phyloP scores from a whole-genome alignment of 2,888 invertebrate genomes.

The Stenolophus ochropezus region DNA sequence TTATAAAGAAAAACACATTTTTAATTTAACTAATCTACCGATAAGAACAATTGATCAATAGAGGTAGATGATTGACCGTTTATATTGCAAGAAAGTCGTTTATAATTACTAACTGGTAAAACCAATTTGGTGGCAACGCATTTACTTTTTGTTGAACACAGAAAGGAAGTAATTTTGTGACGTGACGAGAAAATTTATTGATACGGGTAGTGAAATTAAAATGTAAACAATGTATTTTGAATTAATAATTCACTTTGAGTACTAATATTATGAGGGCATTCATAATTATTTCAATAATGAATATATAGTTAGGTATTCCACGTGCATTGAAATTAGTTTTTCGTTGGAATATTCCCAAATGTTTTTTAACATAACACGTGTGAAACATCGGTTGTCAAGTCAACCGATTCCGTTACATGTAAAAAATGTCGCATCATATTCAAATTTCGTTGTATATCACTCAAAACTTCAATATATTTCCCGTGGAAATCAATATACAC shows the following conservation, averaged over 20 bases:
- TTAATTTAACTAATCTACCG: too few species aligned
- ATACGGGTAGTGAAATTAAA: conserved; percentile 18
- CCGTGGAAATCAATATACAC: conserved; percentile 44
- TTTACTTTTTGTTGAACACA: neutral
- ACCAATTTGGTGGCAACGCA: neutral
- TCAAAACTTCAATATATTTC: conserved; percentile 19
- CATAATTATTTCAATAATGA: conserved; percentile 10
- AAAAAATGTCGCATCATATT: conserved; percentile 12
- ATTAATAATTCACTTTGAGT: conserved; percentile 6
- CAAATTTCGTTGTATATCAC: conserved; percentile 23
- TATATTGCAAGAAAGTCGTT: neutral
- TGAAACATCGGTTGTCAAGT: conserved; percentile 7
- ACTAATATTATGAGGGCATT: conserved; percentile 7
- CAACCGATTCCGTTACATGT: conserved; percentile 1
- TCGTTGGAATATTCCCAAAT: neutral
- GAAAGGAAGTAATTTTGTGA: neutral
- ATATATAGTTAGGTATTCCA: neutral
- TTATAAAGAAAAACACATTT: too few species aligned
- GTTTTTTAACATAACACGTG: neutral
- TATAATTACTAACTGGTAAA: neutral
- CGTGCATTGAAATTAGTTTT: neutral
- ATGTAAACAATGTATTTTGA: conserved; percentile 5
- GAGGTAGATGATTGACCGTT: too few species aligned
- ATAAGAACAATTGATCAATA: too few species aligned
- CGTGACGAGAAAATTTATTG: conserved; percentile 2